A percentile compares a stretch with the other conserved stretches of the same genome.
These are phyloP conservation scores for Agonum fuliginosum DNA, from an alignment of 2,888 invertebrate genomes.

Conservation along the genomic window DNA sequence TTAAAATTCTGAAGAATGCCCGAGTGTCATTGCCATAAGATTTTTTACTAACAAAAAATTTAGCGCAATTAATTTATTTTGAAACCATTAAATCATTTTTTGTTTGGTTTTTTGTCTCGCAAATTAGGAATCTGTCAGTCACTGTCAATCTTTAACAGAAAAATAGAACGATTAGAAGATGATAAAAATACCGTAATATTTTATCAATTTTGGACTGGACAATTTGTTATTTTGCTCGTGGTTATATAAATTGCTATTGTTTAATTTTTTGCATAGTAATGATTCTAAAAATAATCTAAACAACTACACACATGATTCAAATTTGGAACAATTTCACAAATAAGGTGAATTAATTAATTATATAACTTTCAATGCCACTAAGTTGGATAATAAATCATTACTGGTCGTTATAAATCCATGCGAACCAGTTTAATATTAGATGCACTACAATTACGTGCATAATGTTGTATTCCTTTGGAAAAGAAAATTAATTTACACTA, in stretches of 20 bases:
- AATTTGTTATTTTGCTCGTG: background rate
- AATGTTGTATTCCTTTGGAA: slow-evolving; percentile 23
- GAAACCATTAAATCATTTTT: slow-evolving; percentile 6
- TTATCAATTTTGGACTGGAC: background rate
- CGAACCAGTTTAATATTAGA: slow-evolving; percentile 12
- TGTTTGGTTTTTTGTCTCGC: background rate
- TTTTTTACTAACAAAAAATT: slow-evolving; percentile 27
- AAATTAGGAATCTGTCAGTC: slow-evolving; percentile 11
- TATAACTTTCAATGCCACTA: slow-evolving; percentile 31
- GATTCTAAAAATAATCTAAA: slow-evolving; percentile 23
- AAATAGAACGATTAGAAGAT: background rate
- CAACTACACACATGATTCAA: slow-evolving; percentile 7
- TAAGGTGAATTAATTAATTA: slow-evolving; percentile 37
- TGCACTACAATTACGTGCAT: slow-evolving; percentile 6
- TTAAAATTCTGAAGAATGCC: slow-evolving; percentile 28
- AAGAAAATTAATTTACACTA: slow-evolving; percentile 21
- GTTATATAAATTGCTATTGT: slow-evolving; percentile 34
- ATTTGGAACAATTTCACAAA: slow-evolving; percentile 31
- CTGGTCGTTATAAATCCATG: background rate
- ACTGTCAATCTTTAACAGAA: slow-evolving; percentile 10
- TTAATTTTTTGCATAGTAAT: slow-evolving; percentile 32
- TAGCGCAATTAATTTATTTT: slow-evolving; percentile 34
- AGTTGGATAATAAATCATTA: slow-evolving; percentile 24
- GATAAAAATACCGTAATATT: background rate
- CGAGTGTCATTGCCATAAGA: slow-evolving; percentile 25